Base-by-base conservation (phyloP, 1,140 invertebrate species). In the Saccostrea cuccullata region DNA sequence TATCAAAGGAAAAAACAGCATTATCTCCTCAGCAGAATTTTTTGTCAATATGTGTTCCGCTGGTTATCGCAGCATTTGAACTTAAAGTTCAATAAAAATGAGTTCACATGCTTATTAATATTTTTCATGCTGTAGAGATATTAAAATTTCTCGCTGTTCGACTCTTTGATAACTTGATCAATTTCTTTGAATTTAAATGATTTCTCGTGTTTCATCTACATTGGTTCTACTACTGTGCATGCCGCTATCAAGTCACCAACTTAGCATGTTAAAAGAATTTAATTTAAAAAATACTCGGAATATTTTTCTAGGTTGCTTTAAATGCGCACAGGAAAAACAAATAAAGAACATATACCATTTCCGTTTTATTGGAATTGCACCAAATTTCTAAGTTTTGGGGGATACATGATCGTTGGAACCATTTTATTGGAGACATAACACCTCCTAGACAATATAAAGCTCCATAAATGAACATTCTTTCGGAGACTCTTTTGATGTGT, bases 101-200 rank as follows among this genome's bases (percentile, higher is more conserved):
- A 64, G n/a, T 64, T 64, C 58, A 64, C 58, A 64, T 8, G 9
- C 47, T 6, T 47, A 47, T 47, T 47, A 47, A 47, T 47, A 47
- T 47, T 47, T 36, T 9, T 47, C 70, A 36, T 30, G 23, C 70
- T 15, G 26, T 26, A 77, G 15, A 77, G 70, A 77, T 77, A 77
- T 36, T 77, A 15, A 77, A 77, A 77, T 77, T 36, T 77, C 70
- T 30, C 30, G 70, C 70, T 77, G 70, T 11, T 77, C 26, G 30
- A 26, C 70, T 77, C 26, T 23, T 30, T 9, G 70, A 77, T 13
- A 77, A 77, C 30, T 30, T 77, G 70, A 77, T 36, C 70, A 30
- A 77, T 30, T 13, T 77, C 15, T 36, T 23, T 36, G 13, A 77
- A 15, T 77, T 26, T 77, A 11, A 30, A 77, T 77, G 15, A 73